These are phyloP conservation scores for Zapus hudsonius DNA, from an alignment of 2,113 vertebrate genomes.

Conservation along the genomic window DNA sequence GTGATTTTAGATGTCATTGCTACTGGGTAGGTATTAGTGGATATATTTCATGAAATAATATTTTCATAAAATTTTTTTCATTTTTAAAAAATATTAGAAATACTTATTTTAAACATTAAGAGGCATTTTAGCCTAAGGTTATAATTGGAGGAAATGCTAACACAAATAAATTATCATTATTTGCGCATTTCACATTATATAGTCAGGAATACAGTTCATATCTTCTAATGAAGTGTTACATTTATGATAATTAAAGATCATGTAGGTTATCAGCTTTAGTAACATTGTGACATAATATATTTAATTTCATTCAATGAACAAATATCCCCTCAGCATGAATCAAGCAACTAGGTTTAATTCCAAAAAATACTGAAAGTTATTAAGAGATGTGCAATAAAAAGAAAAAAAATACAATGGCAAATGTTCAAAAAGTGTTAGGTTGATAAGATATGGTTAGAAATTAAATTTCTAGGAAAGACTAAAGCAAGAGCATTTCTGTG, in stretches of 20 bases:
- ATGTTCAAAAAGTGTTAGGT: neutral
- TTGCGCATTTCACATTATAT: neutral
- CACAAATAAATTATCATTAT: neutral
- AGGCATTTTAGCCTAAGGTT: neutral
- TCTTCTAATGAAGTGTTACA: conserved; percentile 5
- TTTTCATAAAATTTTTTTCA: neutral
- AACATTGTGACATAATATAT: neutral
- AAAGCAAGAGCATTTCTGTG: no score
- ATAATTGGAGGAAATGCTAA: neutral
- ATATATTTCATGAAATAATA: neutral
- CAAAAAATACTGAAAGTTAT: neutral
- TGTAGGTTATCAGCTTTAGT: neutral
- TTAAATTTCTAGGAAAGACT: neutral
- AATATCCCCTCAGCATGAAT: neutral
- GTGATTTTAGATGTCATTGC: neutral
- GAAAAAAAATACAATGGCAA: neutral
- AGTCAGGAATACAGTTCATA: neutral
- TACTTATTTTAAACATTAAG: neutral
- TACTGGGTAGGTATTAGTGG: neutral
- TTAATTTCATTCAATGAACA: neutral
- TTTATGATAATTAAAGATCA: conserved; percentile 2
- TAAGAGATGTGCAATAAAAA: neutral
- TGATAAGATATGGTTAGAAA: neutral
- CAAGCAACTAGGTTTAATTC: neutral
- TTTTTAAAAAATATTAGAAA: neutral